These are phyloP conservation scores for Axis porcinus DNA, from an alignment of 2,113 vertebrate genomes.

Conservation along the genomic window DNA sequence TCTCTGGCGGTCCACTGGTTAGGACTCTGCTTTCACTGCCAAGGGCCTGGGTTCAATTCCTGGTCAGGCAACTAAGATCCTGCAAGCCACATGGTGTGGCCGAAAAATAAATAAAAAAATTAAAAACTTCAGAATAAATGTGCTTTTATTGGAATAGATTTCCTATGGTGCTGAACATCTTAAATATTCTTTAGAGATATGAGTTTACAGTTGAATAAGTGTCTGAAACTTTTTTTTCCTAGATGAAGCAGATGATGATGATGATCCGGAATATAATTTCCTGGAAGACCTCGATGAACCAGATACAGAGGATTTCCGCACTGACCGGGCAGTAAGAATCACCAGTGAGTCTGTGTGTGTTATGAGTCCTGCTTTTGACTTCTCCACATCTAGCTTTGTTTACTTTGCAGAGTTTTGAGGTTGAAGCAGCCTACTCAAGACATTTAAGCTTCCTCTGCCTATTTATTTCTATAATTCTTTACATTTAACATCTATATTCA, in stretches of 20 bases:
- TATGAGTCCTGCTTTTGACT: not conserved
- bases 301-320: slow-evolving; percentile 95
- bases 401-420: not conserved
- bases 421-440: not conserved
- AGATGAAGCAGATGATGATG: slow-evolving; percentile 95
- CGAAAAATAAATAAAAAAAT: not conserved
- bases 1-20: not conserved
- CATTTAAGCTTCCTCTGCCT: not conserved
- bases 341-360: slow-evolving; percentile 87
- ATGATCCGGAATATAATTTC: slow-evolving; percentile 97
- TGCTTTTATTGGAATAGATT: not conserved
- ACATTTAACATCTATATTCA: not conserved
- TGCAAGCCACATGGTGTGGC: not conserved
- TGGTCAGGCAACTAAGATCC: not conserved
- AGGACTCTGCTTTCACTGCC: not conserved
- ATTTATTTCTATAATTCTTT: not conserved
- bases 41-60: not conserved
- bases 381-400: not conserved
- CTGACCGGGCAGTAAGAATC: slow-evolving; percentile 94
- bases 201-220: not conserved
- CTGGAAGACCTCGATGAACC: slow-evolving; percentile 94
- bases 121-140: not conserved
- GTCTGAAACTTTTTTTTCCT: not conserved
- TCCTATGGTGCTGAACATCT: not conserved
- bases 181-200: not conserved